Base-by-base conservation (phyloP, 2,888 invertebrate species). In the Oscheius sp. region DNA sequence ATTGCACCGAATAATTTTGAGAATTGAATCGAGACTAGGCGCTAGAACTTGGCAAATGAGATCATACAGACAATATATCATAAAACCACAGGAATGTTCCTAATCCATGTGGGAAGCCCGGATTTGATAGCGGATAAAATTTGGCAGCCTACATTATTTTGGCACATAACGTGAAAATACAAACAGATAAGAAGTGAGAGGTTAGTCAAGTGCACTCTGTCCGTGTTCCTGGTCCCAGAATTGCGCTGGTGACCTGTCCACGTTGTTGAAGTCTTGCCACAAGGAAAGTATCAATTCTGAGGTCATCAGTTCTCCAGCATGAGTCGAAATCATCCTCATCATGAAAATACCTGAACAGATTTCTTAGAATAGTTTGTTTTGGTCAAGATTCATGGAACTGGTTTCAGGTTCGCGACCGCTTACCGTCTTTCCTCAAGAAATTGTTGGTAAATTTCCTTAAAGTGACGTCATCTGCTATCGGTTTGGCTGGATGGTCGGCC, bases 201-300 rank as follows among this genome's bases (percentile, higher is more conserved):
- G 53, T 75, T 60, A 79, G 73, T 84, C 84, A 48, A 82, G 74
- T 10, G 81, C 76, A 58, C 78, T 79, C 66, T 80, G 83, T 1
- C 80, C 85, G 58, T 87, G 86, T 70, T 87, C 88, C 11, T 87
- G 81, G 65, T 89, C 89, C 88, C 89, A 89, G 76, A 85, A 88
- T 63, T 86, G 86, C 1, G 87, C 80, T n/a, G 87, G 86, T 48
- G 86, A 81, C 7, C 88, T 83, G 55, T 89, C 89, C 73, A 89
- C 84, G 73, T 88, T 86, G 81, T 89, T 89, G 81, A 89, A 89
- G 79, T 89, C 89, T 76, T 89, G 87, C 89, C 89, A 89, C 35
- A 89, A 79, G 7, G 88, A 87, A 48, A 89, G 80, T 13, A 89
- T 88, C 74, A 89, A 76, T 76, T 89, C 89, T 74, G 86, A 85